These are phyloP conservation scores for Anthoscopus minutus DNA, from an alignment of 2,113 vertebrate species.

Conservation along the genomic window DNA sequence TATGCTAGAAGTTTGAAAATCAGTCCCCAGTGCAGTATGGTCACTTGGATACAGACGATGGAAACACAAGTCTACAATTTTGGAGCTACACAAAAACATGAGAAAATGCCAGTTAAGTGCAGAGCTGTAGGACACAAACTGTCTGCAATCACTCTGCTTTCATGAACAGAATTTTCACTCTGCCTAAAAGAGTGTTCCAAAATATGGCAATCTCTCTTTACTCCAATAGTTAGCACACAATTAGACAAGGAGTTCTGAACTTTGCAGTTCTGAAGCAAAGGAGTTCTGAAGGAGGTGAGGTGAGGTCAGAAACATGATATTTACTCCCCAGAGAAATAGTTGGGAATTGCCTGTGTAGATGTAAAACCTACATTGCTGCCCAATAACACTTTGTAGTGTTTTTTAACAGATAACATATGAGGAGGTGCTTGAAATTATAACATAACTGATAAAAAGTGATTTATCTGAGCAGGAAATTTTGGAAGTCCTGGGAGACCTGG, in stretches of 20 bases:
- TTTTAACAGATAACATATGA: neutral
- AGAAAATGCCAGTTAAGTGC: neutral
- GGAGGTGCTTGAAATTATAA: neutral
- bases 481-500: neutral
- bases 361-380: neutral
- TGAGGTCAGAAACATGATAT: neutral
- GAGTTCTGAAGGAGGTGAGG: neutral
- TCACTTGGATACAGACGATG: neutral
- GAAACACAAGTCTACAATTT: neutral
- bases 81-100: neutral
- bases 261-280: neutral
- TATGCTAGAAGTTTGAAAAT: neutral
- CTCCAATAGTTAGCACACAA: neutral
- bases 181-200: neutral
- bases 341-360: neutral
- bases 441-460: neutral
- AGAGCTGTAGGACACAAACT: neutral
- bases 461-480: neutral
- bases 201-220: neutral
- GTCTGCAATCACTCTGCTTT: neutral
- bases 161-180: neutral
- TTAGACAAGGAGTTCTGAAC: neutral
- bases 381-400: neutral
- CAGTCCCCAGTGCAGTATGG: neutral
- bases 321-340: neutral